phyloP scores from a whole-genome alignment of 2,113 vertebrate genomes.

The Athene cunicularia region DNA sequence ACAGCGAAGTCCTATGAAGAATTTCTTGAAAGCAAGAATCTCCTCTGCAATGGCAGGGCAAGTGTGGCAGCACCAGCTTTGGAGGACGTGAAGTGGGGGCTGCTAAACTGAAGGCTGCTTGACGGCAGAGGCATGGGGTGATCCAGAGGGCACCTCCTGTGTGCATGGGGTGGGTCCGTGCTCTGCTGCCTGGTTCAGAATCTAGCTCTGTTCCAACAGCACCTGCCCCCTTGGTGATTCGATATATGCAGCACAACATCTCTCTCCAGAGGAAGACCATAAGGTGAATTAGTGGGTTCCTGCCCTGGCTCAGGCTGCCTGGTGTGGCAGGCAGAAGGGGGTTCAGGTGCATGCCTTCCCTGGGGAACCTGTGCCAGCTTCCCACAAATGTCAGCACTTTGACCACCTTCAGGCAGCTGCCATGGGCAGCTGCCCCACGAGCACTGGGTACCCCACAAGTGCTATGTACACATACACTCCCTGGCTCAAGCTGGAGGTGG shows the following conservation, averaged over 20 bases:
- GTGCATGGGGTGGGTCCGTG: not conserved
- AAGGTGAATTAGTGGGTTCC: not conserved
- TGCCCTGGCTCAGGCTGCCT: not conserved
- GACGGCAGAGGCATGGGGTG: not conserved
- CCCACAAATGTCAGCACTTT: fast-evolving
- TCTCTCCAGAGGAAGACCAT: not conserved
- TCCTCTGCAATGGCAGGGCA: fast-evolving
- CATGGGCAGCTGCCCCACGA: not conserved
- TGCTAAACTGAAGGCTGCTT: not conserved
- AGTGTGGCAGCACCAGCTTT: fast-evolving
- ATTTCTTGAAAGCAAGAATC: not conserved
- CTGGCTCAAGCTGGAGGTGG: not conserved
- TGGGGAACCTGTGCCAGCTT: not conserved
- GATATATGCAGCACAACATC: not conserved
- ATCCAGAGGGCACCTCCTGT: not conserved
- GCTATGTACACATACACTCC: fast-evolving
- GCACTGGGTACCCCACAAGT: not conserved
- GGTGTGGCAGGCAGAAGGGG: not conserved
- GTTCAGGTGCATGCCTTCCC: not conserved
- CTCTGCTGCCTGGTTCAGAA: not conserved
- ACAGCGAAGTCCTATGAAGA: not conserved
- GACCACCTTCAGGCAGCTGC: not conserved
- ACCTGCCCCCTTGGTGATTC: not conserved
- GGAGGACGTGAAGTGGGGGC: fast-evolving
- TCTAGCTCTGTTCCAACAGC: not conserved